phyloP scores from a whole-genome alignment of 2,797 vertebrate genomes.

The Anguilla anguilla region DNA sequence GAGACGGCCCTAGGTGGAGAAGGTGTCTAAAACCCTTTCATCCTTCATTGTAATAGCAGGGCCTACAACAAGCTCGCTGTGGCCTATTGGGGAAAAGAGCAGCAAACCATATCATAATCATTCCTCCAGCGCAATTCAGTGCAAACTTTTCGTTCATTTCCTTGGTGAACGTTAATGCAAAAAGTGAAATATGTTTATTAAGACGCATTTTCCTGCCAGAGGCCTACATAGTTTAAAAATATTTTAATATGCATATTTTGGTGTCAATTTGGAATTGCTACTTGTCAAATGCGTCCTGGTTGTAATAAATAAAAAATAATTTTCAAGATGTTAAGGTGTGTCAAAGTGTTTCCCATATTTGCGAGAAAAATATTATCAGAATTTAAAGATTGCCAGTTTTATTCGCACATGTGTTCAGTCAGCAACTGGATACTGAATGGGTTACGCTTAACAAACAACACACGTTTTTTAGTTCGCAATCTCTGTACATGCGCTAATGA shows the following conservation, averaged over 20 bases:
- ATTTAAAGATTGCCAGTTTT: background rate
- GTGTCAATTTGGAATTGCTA: background rate
- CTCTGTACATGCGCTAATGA: background rate
- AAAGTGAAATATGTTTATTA: background rate
- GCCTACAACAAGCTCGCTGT: conserved; percentile 34
- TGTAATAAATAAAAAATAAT: background rate
- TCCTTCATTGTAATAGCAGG: conserved; percentile 41
- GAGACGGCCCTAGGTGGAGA: conserved; percentile 39
- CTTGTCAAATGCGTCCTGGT: background rate
- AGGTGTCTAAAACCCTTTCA: conserved; percentile 43
- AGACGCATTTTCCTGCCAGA: background rate
- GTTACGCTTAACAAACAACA: background rate
- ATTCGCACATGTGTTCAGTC: background rate
- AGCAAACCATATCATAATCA: conserved; percentile 24
- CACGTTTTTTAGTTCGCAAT: background rate
- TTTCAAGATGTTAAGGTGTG: background rate
- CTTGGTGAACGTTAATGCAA: background rate
- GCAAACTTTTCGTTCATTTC: conserved; percentile 5
- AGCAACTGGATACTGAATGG: background rate
- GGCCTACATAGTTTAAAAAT: too few species aligned
- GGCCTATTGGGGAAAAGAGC: conserved; percentile 14
- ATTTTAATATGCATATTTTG: background rate
- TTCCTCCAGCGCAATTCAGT: conserved; percentile 18
- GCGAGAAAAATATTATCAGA: background rate
- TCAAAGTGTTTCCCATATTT: background rate